Evolutionary conservation across 2,888 invertebrate genomes (phyloP).

Genomic region (Labia minor): DNA sequence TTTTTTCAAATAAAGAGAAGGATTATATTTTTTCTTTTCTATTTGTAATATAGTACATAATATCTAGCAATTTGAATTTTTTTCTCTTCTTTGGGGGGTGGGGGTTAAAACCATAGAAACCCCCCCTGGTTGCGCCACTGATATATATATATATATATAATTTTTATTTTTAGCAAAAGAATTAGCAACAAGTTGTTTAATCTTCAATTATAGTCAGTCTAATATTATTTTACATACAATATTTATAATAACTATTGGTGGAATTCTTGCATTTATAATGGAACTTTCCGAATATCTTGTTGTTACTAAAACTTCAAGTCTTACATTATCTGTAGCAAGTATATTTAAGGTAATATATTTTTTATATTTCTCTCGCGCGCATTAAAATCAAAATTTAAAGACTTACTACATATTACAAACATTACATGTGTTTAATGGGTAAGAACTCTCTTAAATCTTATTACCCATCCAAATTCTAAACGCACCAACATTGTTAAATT

Average conservation of each 20-base stretch:
- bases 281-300: constrained; percentile 91
- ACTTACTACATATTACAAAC: too few species aligned
- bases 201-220: constrained; percentile 39
- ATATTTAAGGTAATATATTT: constrained; percentile 77
- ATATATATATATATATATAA: too few species aligned
- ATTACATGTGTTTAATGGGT: neutral
- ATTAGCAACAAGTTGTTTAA: constrained; percentile 39
- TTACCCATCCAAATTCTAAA: too few species aligned
- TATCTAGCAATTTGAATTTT: too few species aligned
- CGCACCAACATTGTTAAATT: too few species aligned
- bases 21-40: too few species aligned
- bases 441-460: neutral
- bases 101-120: too few species aligned
- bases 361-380: neutral
- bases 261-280: constrained; percentile 84
- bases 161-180: constrained; percentile 37
- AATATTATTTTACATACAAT: constrained; percentile 38
- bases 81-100: too few species aligned
- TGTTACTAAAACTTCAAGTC: constrained; percentile 85
- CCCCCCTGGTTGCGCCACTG: too few species aligned
- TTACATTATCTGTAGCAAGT: constrained; percentile 89
- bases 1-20: too few species aligned
- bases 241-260: constrained; percentile 60
- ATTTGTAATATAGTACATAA: too few species aligned
- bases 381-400: too few species aligned